Percentiles rank a stretch among this genome's conserved stretches.
These are phyloP conservation scores for Nasonia longicornis DNA, from an alignment of 1,140 invertebrate species.

Conservation along the genomic window DNA sequence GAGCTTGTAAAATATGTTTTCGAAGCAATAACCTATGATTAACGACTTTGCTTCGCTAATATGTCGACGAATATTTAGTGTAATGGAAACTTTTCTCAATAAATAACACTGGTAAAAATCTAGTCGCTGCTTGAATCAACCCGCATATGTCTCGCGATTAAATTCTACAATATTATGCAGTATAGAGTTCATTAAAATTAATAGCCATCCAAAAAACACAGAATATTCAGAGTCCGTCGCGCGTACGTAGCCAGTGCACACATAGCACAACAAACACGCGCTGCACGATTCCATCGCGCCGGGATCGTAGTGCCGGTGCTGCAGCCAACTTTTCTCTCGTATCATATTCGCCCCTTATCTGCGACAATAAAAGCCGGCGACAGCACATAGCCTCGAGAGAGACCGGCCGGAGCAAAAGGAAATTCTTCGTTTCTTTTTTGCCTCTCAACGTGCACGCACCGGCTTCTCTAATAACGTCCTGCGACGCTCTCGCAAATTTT, in stretches of 20 bases:
- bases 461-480: not conserved
- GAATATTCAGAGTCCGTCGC: not conserved
- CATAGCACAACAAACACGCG: not conserved
- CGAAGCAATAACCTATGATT: not conserved
- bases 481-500: not conserved
- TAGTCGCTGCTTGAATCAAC: too few relatives aligned
- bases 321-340: constrained; percentile 26
- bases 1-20: not conserved
- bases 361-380: constrained; percentile 3
- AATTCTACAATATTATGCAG: too few relatives aligned
- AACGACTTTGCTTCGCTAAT: not conserved
- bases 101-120: too few relatives aligned
- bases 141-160: too few relatives aligned
- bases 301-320: not conserved
- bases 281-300: constrained; percentile 35
- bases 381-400: not conserved
- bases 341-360: constrained; percentile 19
- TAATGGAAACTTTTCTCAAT: too few relatives aligned
- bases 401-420: not conserved
- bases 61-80: not conserved
- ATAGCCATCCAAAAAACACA: too few relatives aligned
- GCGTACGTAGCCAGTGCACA: not conserved
- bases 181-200: too few relatives aligned
- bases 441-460: not conserved
- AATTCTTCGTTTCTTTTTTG: too few relatives aligned